Evolutionary conservation across 2,888 invertebrate species (phyloP).

Genomic region (Apodemia zela): DNA sequence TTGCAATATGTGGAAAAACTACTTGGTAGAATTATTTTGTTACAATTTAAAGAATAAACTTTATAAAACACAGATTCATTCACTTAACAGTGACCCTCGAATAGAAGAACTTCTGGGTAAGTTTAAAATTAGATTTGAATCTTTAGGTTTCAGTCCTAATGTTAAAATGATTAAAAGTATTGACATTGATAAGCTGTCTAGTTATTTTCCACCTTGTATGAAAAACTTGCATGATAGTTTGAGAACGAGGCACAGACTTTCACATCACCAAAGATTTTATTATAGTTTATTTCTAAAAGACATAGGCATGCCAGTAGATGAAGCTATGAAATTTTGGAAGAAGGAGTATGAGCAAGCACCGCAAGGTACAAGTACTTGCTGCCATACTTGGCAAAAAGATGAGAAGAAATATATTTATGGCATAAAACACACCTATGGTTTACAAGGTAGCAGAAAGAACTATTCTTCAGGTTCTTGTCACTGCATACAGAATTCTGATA

Average conservation of each 20-base stretch:
- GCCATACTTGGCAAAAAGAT: conserved; percentile 83
- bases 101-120: conserved; percentile 51
- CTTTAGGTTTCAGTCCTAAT: conserved; percentile 31
- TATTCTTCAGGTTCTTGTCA: conserved; percentile 82
- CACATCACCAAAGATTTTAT: conserved; percentile 82
- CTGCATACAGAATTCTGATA: conserved; percentile 76
- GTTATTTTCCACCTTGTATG: conserved; percentile 84
- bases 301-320: conserved; percentile 83
- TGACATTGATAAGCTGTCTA: conserved; percentile 62
- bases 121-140: conserved; percentile 37
- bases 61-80: conserved; percentile 41
- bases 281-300: conserved; percentile 87
- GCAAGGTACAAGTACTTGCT: conserved; percentile 68
- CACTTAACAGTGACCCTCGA: conserved; percentile 56
- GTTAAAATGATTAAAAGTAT: conserved; percentile 42
- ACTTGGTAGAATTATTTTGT: conserved; percentile 67
- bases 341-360: conserved; percentile 80
- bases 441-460: conserved; percentile 83
- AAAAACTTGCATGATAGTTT: conserved; percentile 78
- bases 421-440: conserved; percentile 86
- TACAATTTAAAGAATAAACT: conserved; percentile 59
- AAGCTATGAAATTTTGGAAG: conserved; percentile 84
- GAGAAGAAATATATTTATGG: conserved; percentile 83
- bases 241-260: conserved; percentile 80
- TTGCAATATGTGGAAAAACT: conserved; percentile 78